These are phyloP conservation scores for Mylabris sibirica DNA, from an alignment of 2,888 invertebrate species.

Conservation along the genomic window DNA sequence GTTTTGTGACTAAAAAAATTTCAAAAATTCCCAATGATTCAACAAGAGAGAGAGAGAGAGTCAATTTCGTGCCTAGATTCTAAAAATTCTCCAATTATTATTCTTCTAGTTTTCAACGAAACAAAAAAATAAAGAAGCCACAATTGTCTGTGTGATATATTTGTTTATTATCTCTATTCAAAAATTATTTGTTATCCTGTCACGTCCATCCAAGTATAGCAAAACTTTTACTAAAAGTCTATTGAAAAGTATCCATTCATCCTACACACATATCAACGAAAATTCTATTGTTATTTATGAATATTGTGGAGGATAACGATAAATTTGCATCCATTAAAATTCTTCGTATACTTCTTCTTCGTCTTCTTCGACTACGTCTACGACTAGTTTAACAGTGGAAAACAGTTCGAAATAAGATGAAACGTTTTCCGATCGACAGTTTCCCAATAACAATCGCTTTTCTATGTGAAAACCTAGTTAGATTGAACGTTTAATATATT, in stretches of 20 bases:
- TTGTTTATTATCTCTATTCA: neutral
- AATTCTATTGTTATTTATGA: neutral
- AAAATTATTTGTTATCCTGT: conserved; percentile 7
- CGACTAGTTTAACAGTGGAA: no score
- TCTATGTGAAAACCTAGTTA: neutral
- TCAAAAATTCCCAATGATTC: neutral
- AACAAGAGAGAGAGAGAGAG: no score
- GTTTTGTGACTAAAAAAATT: neutral
- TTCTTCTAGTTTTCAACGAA: neutral
- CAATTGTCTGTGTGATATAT: conserved; percentile 3
- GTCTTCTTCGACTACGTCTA: neutral
- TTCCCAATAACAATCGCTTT: neutral
- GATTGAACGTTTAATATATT: neutral
- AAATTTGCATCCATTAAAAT: neutral
- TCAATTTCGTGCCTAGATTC: conserved; percentile 5
- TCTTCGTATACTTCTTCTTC: neutral
- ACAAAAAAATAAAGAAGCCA: neutral
- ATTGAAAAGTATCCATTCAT: neutral
- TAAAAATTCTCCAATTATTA: neutral
- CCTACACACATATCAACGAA: neutral
- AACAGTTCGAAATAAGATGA: neutral
- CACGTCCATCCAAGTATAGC: neutral
- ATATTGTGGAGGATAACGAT: neutral
- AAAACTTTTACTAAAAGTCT: neutral
- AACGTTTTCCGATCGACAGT: neutral